A percentile compares a stretch with the other conserved stretches of the same genome.
These are phyloP conservation scores for Nyctalus aviator DNA, from an alignment of 2,797 vertebrate species.

Conservation along the genomic window DNA sequence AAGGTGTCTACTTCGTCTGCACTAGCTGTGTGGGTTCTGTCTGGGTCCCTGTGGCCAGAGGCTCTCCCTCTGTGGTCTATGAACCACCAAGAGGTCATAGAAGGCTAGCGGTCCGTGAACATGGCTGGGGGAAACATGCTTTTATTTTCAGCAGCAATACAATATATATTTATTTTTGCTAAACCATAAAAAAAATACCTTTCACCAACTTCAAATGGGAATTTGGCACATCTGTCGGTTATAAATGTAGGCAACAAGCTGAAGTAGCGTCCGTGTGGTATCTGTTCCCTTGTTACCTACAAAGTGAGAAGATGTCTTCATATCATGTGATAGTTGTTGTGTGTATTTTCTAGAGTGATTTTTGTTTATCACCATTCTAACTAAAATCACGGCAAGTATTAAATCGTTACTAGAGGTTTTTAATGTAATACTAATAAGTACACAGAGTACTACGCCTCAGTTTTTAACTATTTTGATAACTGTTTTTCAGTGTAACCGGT, in stretches of 20 bases:
- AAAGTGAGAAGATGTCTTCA: constrained; percentile 20
- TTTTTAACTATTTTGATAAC: not conserved
- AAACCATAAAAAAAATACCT: not conserved
- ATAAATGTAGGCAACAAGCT: not conserved
- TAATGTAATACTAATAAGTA: not conserved
- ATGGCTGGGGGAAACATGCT: not conserved
- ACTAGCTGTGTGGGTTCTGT: not conserved
- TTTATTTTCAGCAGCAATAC: constrained; percentile 29
- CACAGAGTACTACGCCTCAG: not conserved
- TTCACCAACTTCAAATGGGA: not conserved
- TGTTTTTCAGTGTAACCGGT: not conserved
- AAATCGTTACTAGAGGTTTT: not conserved
- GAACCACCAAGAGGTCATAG: not conserved
- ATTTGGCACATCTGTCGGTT: not conserved
- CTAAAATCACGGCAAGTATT: not conserved
- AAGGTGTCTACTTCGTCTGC: not conserved
- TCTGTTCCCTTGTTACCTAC: not conserved
- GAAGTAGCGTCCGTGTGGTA: not conserved
- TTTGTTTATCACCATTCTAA: not conserved
- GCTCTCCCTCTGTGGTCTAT: not conserved
- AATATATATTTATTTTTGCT: not conserved
- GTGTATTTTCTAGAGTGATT: not conserved
- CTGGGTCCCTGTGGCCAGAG: not conserved
- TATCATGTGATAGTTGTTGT: not conserved
- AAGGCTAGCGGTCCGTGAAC: not conserved